Base-by-base conservation (phyloP, 1,140 invertebrate genomes). In the Doryteuthis pealeii region DNA sequence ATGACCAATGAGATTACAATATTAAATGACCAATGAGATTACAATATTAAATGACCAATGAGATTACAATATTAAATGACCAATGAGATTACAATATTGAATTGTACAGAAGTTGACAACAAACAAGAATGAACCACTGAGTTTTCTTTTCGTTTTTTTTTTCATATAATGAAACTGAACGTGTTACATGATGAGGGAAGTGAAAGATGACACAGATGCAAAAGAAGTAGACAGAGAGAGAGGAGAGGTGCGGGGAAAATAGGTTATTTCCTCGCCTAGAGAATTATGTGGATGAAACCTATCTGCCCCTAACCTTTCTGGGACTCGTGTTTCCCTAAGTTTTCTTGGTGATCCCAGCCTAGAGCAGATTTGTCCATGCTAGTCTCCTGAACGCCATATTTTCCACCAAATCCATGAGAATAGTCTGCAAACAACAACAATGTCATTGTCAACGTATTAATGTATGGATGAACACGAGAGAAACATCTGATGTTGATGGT, bases 361-460 rank as follows among this genome's bases (percentile, higher is more conserved):
- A 89, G 79, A 40, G 90, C 90, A 32, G 86, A 87, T 77, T 83
- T 78, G 80, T 96, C 95, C 78, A 93, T 91, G 30, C 93, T 85
- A 88, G 96, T 94, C 1, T 88, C 89, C 87, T 96, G 92, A 5
- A 96, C 92, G 1, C 95, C 95, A 89, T 93, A 96, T 87, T 95
- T 95, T 0, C 95, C 95, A 5, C 95, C 95, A 88, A 95, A 96
- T 1, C 94, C 94, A 49, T 91, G 90, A 1, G 91, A 90, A 86
- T 94, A 93, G 88, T 96, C 94, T 82, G 66, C 30, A 62, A 32
- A 40, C 43, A 30, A 40, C 10, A n/a, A n/a, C n/a, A n/a, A n/a
- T n/a, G n/a, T n/a, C n/a, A n/a, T n/a, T n/a, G n/a, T 26, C 14
- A 26, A 26, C 28, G 14, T 22, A 22, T 58, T 54, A 54, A 54